phyloP scores from a whole-genome alignment of 2,113 vertebrate species.

The Pluvianellus socialis region DNA sequence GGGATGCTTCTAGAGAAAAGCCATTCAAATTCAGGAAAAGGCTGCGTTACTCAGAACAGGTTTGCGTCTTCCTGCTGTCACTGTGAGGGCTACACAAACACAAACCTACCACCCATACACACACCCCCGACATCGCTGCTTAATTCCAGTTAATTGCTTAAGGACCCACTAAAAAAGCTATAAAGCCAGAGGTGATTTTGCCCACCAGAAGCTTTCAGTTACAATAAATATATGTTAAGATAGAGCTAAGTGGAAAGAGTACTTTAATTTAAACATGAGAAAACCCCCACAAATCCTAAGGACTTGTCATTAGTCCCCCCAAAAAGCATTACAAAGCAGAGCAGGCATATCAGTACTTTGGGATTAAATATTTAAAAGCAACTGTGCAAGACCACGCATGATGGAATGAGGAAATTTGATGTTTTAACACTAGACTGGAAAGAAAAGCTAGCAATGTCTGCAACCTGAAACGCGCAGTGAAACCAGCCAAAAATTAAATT shows the following conservation, averaged over 20 bases:
- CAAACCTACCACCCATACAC: neutral
- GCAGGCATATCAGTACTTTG: neutral
- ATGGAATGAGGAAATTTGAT: neutral
- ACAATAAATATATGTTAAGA: neutral
- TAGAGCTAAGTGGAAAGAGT: neutral
- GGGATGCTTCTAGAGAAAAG: neutral
- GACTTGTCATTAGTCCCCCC: neutral
- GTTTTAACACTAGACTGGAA: neutral
- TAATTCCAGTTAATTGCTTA: neutral
- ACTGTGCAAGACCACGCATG: neutral
- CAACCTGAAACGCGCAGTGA: neutral
- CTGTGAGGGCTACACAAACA: neutral
- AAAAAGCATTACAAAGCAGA: neutral
- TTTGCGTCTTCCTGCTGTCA: fast-evolving
- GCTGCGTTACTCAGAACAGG: neutral
- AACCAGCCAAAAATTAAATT: neutral
- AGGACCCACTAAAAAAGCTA: neutral
- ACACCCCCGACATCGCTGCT: neutral
- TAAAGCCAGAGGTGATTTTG: neutral
- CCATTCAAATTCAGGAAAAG: neutral
- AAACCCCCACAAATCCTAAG: neutral
- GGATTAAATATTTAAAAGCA: neutral
- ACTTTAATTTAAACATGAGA: neutral
- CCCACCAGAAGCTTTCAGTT: neutral
- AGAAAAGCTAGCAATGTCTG: neutral